Base-by-base conservation (phyloP, 2,113 vertebrate species). In the Panthera uncia region DNA sequence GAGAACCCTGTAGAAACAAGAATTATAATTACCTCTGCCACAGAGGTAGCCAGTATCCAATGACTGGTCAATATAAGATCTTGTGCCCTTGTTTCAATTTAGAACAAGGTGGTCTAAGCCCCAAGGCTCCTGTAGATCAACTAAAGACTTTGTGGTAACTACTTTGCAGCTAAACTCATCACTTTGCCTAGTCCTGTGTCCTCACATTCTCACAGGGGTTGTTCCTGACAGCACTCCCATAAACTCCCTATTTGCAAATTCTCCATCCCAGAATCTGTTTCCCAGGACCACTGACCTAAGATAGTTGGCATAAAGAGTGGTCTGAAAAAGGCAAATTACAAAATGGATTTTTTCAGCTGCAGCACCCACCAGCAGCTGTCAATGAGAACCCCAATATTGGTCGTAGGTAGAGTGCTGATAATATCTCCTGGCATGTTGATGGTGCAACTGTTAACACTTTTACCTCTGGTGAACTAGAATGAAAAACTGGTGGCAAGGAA, bases 191-290 rank as follows among this genome's bases (percentile, higher is more conserved):
- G 66, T 15, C 23, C 52, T 78, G 16, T 4, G 9, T 79, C 41
- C 52, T 86, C n/a, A 81, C 3, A 69, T 21, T 16, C 57, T 82
- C 29, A 38, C 7, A 79, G 23, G 11, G 61, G 29, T 33, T 90
- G 4, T 68, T 95, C 52, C 31, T 95, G 16, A 88, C 15, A 63
- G 19, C 3, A 63, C 0, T 6, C 19, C 23, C 63, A 83, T 68
- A 65, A 92, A 91, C 19, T 45, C 79, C 25, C 2, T 41, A 57
- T 29, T 38, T 38, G 19, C n/a, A 96, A 61, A 65, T 48, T 68
- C n/a, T 91, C 23, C 48, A 80, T n/a, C 3, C 87, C 52, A 78
- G 36, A 93, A 83, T 90, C 85, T 91, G 45, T 48, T 87, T 94
- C 61, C 14, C 48, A 91, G 12, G 21, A 19, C 7, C 29, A 93